Percentiles rank a stretch among this genome's conserved stretches.
phyloP scores from a whole-genome alignment of 2,797 vertebrate genomes.

The Poeciliopsis turneri region DNA sequence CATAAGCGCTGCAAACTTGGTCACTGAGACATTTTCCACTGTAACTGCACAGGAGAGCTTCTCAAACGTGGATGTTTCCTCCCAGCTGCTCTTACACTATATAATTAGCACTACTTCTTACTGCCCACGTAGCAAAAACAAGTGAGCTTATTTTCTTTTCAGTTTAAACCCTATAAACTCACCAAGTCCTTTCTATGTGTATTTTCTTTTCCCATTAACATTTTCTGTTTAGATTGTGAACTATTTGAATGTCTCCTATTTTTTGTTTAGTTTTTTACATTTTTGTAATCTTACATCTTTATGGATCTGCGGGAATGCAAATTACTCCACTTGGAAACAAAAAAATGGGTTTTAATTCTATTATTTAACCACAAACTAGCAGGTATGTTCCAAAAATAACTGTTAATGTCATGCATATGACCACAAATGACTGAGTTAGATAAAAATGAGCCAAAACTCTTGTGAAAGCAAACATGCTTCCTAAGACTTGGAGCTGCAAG shows the following conservation, averaged over 20 bases:
- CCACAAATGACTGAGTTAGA: background rate
- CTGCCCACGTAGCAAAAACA: background rate
- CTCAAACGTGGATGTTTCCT: background rate
- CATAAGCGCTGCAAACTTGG: background rate
- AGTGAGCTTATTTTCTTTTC: background rate
- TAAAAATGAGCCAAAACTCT: background rate
- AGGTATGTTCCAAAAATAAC: background rate
- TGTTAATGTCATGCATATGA: background rate
- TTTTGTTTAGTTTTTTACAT: background rate
- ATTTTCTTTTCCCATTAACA: background rate
- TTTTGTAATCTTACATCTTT: background rate
- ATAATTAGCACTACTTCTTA: background rate
- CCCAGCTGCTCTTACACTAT: background rate
- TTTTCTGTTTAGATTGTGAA: background rate
- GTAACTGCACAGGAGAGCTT: background rate
- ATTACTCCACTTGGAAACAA: background rate
- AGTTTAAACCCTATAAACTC: background rate
- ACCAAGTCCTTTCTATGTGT: background rate
- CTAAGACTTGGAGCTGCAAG: background rate
- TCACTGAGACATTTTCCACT: background rate
- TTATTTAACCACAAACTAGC: background rate
- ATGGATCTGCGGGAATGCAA: background rate
- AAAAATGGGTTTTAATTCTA: background rate
- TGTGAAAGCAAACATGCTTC: background rate
- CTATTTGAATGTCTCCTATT: background rate